Evolutionary conservation across 64 coral and sea anemone genomes (phyloP).

Genomic region (Stichodactyla mertensii): DNA sequence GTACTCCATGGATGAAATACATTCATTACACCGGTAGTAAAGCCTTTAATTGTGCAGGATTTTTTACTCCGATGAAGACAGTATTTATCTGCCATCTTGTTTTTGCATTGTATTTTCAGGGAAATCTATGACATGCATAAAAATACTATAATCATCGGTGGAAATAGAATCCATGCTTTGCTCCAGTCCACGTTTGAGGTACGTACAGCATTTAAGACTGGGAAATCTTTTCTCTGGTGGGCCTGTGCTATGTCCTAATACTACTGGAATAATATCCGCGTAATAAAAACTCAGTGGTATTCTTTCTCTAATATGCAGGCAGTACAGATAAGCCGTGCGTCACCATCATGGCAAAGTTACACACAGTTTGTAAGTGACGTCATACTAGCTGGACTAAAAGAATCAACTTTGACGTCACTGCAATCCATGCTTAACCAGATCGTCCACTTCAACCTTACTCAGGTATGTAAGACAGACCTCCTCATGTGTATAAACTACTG

Average conservation of each 20-base stretch:
- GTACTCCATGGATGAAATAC: constrained; percentile 79
- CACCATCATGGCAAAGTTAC: constrained; percentile 95
- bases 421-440: constrained; percentile 89
- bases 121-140: constrained; percentile 72
- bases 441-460: constrained; percentile 61
- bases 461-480: constrained; percentile 22
- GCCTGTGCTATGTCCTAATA: too few species aligned
- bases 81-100: background rate
- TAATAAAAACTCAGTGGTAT: too few species aligned
- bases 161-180: constrained; percentile 80
- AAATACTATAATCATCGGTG: constrained; percentile 76
- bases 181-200: constrained; percentile 95
- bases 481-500: too few species aligned
- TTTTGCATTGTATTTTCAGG: constrained; percentile 32
- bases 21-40: constrained; percentile 55
- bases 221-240: background rate
- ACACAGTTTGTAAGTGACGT: constrained; percentile 71
- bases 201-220: background rate
- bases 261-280: too few species aligned
- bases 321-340: constrained; percentile 92
- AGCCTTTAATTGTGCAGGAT: background rate
- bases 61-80: background rate
- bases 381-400: constrained; percentile 72
- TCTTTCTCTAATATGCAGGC: constrained; percentile 31
- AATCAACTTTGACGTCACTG: constrained; percentile 69